Evolutionary conservation across 2,797 vertebrate genomes (phyloP).

Genomic region (Sandelia bainsii): DNA sequence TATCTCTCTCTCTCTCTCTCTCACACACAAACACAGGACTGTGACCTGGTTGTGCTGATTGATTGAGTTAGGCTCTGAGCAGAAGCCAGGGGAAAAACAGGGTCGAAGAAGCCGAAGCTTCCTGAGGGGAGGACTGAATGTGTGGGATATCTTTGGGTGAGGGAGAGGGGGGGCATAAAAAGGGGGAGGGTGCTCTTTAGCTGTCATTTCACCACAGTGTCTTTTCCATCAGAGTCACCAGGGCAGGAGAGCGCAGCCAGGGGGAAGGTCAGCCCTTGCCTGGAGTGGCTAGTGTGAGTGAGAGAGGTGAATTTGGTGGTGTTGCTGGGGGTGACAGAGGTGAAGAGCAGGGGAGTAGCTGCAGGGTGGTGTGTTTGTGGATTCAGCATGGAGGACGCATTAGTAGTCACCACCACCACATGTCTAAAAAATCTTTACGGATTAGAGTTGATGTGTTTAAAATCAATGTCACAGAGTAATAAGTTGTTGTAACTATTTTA

Average conservation of each 20-base stretch:
- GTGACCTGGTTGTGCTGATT: conserved; percentile 86
- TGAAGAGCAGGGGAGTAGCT: conserved; percentile 32
- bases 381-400: conserved; percentile 48
- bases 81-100: conserved; percentile 73
- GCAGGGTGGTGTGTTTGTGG: conserved; percentile 14
- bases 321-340: conserved; percentile 14
- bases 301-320: conserved; percentile 46
- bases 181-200: conserved; percentile 69
- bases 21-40: conserved; percentile 57
- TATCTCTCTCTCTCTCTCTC: conserved; percentile 26
- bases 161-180: conserved; percentile 34
- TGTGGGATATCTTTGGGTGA: conserved; percentile 70
- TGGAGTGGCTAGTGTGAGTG: conserved; percentile 48
- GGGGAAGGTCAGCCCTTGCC: conserved; percentile 70
- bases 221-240: conserved; percentile 75
- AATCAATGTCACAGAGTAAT: conserved; percentile 4
- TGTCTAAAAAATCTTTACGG: neutral
- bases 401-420: conserved; percentile 7
- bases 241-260: conserved; percentile 58
- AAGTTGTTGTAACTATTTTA: no score
- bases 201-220: conserved; percentile 80
- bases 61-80: conserved; percentile 82
- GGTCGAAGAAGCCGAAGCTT: conserved; percentile 54
- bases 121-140: conserved; percentile 55
- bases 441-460: conserved; percentile 4